Base-by-base conservation (phyloP, 2,888 invertebrate genomes). In the Rhopalosiphum nymphaeae region DNA sequence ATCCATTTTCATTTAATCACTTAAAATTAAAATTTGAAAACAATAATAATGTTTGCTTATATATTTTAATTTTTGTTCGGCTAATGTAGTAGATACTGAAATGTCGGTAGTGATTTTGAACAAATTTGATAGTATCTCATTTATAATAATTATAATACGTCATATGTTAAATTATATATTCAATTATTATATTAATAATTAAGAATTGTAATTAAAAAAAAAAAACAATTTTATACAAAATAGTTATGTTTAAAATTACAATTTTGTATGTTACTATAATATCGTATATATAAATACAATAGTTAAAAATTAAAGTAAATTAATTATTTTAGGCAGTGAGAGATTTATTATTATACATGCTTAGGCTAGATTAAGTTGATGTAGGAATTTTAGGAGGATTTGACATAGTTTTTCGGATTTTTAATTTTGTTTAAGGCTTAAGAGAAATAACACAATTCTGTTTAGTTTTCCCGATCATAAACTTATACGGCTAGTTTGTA, bases 391-490 rank as follows among this genome's bases (percentile, higher is more conserved):
- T 21, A 29, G n/a, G 7, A 87, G 16, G n/a, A n/a, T 87, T n/a
- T 87, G 7, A n/a, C 0, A 13, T 7, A 26, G 16, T 89, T 44
- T 61, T 89, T 49, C 5, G 3, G 1, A 29, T 91, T 29, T 84
- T 53, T 16, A 13, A 56, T 29, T 84, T 84, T 25, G 3, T 57
- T 44, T 57, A 42, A 78, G 21, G 16, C 49, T 53, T 53, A 16
- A n/a, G n/a, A n/a, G 16, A 25, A 44, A 86, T 46, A 87, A 46
- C 78, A 46, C 57, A 56, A 56, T 89, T 89, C 61, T 57, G 44
- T 89, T 57, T 78, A 89, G 88, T 93, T 89, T 84, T 57, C 42
- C 57, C 46, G 36, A 57, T 57, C 57, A 89, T 89, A 84, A 93
- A 93, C 42, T 93, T 89, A 78, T 78, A 53, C 84, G 1, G n/a